Evolutionary conservation across 2,797 vertebrate species (phyloP).

Genomic region (Bovichtus diacanthus): DNA sequence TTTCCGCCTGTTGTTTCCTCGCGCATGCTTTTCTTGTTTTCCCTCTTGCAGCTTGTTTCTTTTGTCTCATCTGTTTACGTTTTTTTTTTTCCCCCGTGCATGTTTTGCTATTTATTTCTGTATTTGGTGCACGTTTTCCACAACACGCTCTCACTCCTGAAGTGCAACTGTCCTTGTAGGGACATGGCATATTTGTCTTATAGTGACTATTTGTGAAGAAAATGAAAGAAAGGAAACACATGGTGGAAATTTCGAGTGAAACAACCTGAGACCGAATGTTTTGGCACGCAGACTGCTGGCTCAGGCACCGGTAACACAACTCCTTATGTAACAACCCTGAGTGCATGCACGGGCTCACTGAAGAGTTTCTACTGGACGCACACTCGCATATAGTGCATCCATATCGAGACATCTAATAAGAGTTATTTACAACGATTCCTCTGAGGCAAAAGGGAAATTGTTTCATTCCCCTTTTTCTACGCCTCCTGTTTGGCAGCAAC

Average conservation of each 20-base stretch:
- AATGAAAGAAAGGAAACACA: background rate
- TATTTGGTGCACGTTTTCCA: background rate
- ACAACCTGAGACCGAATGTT: conserved; percentile 8
- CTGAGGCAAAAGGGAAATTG: conserved; percentile 22
- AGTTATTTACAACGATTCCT: conserved; percentile 36
- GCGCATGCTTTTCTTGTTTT: background rate
- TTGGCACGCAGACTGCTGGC: background rate
- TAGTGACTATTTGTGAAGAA: background rate
- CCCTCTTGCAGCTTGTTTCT: background rate
- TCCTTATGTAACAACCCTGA: conserved; percentile 9
- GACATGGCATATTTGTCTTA: background rate
- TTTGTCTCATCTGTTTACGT: background rate
- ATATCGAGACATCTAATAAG: conserved; percentile 22
- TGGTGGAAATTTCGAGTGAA: background rate
- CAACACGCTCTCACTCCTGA: background rate
- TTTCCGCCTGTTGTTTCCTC: background rate
- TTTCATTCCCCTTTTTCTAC: conserved; percentile 17
- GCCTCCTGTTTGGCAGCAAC: conserved; percentile 42
- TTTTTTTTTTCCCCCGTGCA: background rate
- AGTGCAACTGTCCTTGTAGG: background rate
- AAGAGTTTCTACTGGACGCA: conserved; percentile 6
- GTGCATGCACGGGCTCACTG: background rate
- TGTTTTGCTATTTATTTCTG: background rate
- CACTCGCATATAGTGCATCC: background rate
- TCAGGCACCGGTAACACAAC: conserved; percentile 22